Evolutionary conservation across 2,797 vertebrate species (phyloP).

Genomic region (Adrianichthys oophorus): DNA sequence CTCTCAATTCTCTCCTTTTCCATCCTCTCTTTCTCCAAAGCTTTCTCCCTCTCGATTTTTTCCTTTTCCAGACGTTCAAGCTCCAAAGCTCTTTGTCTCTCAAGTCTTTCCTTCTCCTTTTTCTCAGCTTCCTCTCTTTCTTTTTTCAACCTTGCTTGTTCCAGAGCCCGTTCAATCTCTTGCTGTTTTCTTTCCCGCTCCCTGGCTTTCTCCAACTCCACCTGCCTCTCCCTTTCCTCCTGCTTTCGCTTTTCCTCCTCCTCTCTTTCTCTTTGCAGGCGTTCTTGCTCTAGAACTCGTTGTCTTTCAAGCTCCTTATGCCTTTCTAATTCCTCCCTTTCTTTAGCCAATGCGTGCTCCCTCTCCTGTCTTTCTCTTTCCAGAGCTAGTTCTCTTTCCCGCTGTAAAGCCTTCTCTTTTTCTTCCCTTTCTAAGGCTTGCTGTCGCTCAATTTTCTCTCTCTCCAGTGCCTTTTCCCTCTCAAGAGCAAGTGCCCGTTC

Average conservation of each 20-base stretch:
- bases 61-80: constrained; percentile 42
- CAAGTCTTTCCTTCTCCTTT: constrained; percentile 44
- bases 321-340: constrained; percentile 54
- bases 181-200: constrained; percentile 44
- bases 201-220: constrained; percentile 42
- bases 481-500: constrained; percentile 50
- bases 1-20: constrained; percentile 37
- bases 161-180: constrained; percentile 26
- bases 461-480: constrained; percentile 56
- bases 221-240: constrained; percentile 57
- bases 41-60: constrained; percentile 33
- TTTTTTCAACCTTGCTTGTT: constrained; percentile 27
- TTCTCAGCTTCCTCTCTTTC: constrained; percentile 48
- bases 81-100: constrained; percentile 42
- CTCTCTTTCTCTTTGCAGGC: constrained; percentile 50
- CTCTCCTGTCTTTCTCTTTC: constrained; percentile 61
- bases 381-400: constrained; percentile 53
- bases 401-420: constrained; percentile 55
- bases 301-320: constrained; percentile 59
- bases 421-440: constrained; percentile 69
- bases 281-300: constrained; percentile 52
- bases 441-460: constrained; percentile 56
- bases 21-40: constrained; percentile 31
- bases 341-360: constrained; percentile 54
- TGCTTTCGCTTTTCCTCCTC: constrained; percentile 54